Percentiles rank a stretch among this genome's conserved stretches.
Evolutionary conservation across 2,113 vertebrate genomes (phyloP).

Genomic region (Tragelaphus strepsiceros): DNA sequence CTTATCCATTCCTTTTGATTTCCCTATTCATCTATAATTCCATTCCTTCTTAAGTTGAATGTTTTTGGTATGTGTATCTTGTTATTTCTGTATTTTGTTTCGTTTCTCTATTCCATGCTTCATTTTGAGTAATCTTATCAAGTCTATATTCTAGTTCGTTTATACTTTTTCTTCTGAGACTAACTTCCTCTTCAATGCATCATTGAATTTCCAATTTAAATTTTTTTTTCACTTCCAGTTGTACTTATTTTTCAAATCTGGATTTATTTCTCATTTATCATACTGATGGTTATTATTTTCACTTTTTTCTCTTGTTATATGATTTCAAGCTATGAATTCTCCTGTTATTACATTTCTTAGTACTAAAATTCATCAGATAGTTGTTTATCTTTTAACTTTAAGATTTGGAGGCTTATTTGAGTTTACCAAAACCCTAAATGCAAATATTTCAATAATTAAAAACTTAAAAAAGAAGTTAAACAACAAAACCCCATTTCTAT

Average conservation of each 20-base stretch:
- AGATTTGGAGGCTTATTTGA: background rate
- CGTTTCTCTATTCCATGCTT: background rate
- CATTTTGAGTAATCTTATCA: background rate
- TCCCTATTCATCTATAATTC: background rate
- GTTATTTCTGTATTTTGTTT: background rate
- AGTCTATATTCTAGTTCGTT: background rate
- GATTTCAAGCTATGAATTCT: background rate
- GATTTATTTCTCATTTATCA: background rate
- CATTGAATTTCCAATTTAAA: background rate
- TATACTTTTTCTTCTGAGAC: background rate
- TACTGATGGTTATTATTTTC: background rate
- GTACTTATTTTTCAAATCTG: background rate
- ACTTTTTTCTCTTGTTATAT: background rate
- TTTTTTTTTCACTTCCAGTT: background rate
- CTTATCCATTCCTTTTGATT: background rate
- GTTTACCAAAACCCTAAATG: background rate
- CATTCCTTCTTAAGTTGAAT: background rate
- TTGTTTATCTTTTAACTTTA: background rate
- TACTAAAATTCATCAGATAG: background rate
- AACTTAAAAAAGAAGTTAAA: background rate
- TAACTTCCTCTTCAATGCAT: background rate
- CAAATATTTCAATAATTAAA: background rate
- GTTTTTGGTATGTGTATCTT: background rate
- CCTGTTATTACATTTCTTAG: background rate
- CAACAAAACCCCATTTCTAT: background rate